phyloP scores from a whole-genome alignment of 2,113 vertebrate species.

The Pavo muticus region DNA sequence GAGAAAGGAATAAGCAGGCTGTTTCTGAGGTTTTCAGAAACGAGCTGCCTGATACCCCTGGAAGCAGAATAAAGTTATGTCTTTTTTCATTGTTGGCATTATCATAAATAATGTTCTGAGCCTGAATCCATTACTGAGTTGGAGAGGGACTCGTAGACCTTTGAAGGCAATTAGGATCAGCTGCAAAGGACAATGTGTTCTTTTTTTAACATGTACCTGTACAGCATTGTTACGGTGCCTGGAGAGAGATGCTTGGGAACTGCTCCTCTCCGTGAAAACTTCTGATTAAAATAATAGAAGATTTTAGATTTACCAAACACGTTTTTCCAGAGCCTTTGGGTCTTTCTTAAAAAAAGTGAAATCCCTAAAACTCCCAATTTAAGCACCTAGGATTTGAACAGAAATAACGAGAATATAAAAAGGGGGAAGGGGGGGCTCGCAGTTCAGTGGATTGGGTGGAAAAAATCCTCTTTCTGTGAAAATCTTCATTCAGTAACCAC shows the following conservation, averaged over 20 bases:
- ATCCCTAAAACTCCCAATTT: rapidly evolving
- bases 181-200: background rate
- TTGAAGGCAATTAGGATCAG: background rate
- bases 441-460: background rate
- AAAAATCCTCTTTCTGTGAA: background rate
- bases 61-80: background rate
- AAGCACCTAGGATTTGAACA: background rate
- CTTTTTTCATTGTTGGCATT: background rate
- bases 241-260: background rate
- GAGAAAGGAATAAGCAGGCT: background rate
- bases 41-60: background rate
- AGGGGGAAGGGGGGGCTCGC: background rate
- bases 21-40: background rate
- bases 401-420: background rate
- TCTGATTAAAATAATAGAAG: background rate
- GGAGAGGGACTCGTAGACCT: background rate
- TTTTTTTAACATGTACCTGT: background rate
- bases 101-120: background rate
- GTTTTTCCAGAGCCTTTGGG: background rate
- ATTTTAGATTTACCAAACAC: background rate
- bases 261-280: background rate
- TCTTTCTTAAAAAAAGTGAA: background rate
- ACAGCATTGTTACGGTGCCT: background rate
- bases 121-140: background rate
- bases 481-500: background rate